These are phyloP conservation scores for Aleadryas rufinucha DNA, from an alignment of 2,113 vertebrate genomes.

Conservation along the genomic window DNA sequence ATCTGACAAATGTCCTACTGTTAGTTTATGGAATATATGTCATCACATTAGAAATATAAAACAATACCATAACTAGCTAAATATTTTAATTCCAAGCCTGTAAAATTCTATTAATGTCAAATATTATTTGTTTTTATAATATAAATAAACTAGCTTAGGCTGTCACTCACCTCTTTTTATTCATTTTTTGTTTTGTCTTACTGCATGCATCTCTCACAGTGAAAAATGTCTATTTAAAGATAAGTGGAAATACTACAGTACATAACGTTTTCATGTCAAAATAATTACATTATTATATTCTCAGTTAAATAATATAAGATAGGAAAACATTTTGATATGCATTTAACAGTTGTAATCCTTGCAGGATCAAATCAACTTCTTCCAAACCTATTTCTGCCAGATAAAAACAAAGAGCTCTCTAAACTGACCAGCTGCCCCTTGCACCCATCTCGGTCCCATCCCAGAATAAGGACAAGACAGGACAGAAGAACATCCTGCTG, in stretches of 20 bases:
- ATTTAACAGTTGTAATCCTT: conserved; percentile 70
- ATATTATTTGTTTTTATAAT: conserved; percentile 66
- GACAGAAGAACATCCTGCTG: neutral
- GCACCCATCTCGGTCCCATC: neutral
- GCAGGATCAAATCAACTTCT: conserved; percentile 65
- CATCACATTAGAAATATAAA: neutral
- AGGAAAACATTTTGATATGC: conserved; percentile 76
- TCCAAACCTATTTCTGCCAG: conserved; percentile 9
- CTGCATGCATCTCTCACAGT: conserved; percentile 62
- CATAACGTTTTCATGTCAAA: conserved; percentile 76
- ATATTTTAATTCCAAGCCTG: conserved; percentile 46
- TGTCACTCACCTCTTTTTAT: conserved; percentile 70
- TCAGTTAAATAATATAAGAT: conserved; percentile 76
- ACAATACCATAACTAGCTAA: neutral
- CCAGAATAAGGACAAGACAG: neutral
- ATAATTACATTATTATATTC: conserved; percentile 80
- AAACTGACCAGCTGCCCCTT: neutral
- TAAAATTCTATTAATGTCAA: conserved; percentile 45
- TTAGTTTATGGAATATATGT: neutral
- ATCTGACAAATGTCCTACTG: neutral
- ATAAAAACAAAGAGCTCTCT: neutral
- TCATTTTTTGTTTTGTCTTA: conserved; percentile 73
- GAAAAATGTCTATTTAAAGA: conserved; percentile 75
- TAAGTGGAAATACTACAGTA: conserved; percentile 74
- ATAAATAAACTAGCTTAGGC: conserved; percentile 67